These are phyloP conservation scores for Sinhomidia bicolor DNA, from an alignment of 2,888 invertebrate species.

Conservation along the genomic window DNA sequence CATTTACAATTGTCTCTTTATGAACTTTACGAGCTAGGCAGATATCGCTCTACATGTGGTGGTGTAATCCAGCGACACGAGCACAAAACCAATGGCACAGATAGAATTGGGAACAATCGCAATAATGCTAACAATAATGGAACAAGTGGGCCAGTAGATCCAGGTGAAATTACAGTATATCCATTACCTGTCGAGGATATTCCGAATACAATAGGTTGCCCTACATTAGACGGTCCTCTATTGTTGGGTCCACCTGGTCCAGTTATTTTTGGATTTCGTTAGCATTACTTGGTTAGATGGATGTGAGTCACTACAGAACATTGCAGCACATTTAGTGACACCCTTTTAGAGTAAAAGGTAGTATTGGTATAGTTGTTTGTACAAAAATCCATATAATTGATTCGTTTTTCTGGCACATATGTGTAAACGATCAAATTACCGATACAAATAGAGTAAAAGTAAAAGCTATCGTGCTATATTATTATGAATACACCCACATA, in stretches of 20 bases:
- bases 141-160: slow-evolving; percentile 2
- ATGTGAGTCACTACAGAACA: too few species aligned
- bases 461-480: too few species aligned
- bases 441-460: too few species aligned
- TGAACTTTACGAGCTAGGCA: slow-evolving; percentile 55
- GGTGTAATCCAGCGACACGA: background rate
- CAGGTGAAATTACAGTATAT: slow-evolving; percentile 62
- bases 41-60: slow-evolving; percentile 64
- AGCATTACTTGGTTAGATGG: background rate
- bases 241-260: slow-evolving; percentile 58
- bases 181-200: slow-evolving; percentile 61
- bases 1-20: slow-evolving; percentile 30
- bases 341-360: too few species aligned
- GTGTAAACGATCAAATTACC: too few species aligned
- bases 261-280: slow-evolving; percentile 68
- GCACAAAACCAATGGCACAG: slow-evolving; percentile 15
- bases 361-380: too few species aligned
- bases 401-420: too few species aligned
- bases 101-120: slow-evolving; percentile 21
- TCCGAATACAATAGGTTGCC: slow-evolving; percentile 63
- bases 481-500: too few species aligned
- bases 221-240: slow-evolving; percentile 55
- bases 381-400: too few species aligned
- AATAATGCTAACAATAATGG: slow-evolving; percentile 56
- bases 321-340: too few species aligned